These are phyloP conservation scores for Hemistola chrysoprasaria DNA, from an alignment of 2,888 invertebrate species.

Conservation along the genomic window DNA sequence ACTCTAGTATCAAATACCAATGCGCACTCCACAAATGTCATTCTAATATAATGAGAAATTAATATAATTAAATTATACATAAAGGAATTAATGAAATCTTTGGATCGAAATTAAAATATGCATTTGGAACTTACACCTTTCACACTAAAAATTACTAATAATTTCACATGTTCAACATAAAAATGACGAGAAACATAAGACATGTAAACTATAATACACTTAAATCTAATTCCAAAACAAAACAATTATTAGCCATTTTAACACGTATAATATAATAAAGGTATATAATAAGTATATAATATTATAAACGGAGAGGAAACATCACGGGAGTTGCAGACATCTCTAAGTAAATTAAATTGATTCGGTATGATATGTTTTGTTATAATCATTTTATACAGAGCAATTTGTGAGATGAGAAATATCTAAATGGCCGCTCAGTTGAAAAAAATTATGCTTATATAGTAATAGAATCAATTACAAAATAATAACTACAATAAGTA, in stretches of 20 bases:
- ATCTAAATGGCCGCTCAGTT: constrained; percentile 71
- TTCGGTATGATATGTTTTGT: constrained; percentile 79
- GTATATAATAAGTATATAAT: no score
- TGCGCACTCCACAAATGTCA: constrained; percentile 79
- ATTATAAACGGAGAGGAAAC: constrained; percentile 53
- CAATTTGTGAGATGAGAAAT: constrained; percentile 70
- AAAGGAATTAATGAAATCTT: constrained; percentile 73
- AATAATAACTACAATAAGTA: constrained; percentile 81
- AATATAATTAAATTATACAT: constrained; percentile 46
- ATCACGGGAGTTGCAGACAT: constrained; percentile 61
- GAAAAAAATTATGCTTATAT: constrained; percentile 79
- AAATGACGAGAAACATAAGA: constrained; percentile 71
- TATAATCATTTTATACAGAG: constrained; percentile 58
- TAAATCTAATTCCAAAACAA: constrained; percentile 76
- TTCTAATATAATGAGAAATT: constrained; percentile 61
- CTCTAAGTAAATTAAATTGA: constrained; percentile 61
- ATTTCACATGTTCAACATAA: constrained; percentile 68
- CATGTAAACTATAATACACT: constrained; percentile 67
- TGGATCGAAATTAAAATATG: constrained; percentile 79
- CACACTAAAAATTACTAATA: constrained; percentile 67
- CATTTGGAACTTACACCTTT: constrained; percentile 76
- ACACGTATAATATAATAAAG: constrained; percentile 52
- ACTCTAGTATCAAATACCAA: constrained; percentile 75
- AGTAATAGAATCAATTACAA: constrained; percentile 77
- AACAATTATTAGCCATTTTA: constrained; percentile 71